Evolutionary conservation across 2,113 vertebrate species (phyloP).

Genomic region (Bucco capensis): DNA sequence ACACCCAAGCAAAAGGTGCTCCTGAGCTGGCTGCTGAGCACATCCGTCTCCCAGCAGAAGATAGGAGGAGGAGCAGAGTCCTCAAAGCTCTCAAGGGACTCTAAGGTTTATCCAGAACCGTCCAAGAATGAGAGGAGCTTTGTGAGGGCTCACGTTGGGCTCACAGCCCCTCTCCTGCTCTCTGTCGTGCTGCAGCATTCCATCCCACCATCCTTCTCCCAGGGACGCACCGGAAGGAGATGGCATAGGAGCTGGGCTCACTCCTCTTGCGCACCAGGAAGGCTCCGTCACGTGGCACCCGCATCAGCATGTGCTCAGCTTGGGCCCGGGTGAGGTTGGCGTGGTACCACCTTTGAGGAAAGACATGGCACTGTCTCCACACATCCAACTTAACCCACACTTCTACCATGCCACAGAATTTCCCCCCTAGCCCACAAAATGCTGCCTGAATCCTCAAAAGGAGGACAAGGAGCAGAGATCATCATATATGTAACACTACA

Average conservation of each 20-base stretch:
- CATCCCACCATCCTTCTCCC: not conserved
- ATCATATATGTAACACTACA: not conserved
- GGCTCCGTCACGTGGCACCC: constrained; percentile 93
- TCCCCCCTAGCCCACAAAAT: not conserved
- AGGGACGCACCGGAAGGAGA: constrained; percentile 88
- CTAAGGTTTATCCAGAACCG: not conserved
- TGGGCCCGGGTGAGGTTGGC: constrained; percentile 89
- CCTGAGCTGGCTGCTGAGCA: not conserved
- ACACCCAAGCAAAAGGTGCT: not conserved
- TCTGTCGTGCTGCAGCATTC: not conserved
- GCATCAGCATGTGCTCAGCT: constrained; percentile 97
- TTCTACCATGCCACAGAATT: fast-evolving
- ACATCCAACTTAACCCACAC: not conserved
- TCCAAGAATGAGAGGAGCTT: not conserved
- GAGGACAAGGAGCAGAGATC: not conserved
- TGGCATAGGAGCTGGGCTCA: constrained; percentile 93
- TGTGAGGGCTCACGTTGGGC: not conserved
- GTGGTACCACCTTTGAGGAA: constrained; percentile 89
- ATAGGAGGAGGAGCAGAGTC: not conserved
- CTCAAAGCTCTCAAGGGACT: not conserved
- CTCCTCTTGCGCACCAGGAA: constrained; percentile 95
- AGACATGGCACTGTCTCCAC: not conserved
- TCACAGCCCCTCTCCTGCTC: not conserved
- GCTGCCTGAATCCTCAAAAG: not conserved
- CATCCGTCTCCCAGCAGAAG: not conserved